Evolutionary conservation across 2,888 invertebrate species (phyloP).

Genomic region (Melikaiella ostensackeni): DNA sequence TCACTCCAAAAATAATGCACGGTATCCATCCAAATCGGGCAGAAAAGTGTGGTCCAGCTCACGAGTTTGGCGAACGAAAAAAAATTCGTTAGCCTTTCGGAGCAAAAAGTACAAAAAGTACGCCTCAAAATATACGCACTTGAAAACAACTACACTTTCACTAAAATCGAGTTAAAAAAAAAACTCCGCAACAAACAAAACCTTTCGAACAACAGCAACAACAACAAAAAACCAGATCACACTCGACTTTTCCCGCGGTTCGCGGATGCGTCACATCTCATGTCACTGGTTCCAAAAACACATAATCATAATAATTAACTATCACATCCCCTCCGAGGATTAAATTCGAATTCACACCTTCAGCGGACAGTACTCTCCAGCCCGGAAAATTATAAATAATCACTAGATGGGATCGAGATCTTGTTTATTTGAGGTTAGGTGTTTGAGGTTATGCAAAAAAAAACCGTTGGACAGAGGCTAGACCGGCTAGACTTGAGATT

Average conservation of each 20-base stretch:
- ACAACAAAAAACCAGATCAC: conserved; percentile 23
- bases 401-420: not conserved
- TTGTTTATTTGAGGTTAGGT: conserved; percentile 29
- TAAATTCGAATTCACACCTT: not conserved
- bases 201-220: not conserved
- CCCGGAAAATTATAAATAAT: not conserved
- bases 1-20: conserved; percentile 77
- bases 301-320: conserved; percentile 14
- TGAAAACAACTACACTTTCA: conserved; percentile 11
- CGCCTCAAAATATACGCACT: not conserved
- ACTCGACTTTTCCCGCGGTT: conserved; percentile 31
- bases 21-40: conserved; percentile 76
- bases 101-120: conserved; percentile 1
- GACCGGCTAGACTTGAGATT: not conserved
- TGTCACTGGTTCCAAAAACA: conserved; percentile 30
- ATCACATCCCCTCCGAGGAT: conserved; percentile 18
- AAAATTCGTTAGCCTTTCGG: conserved; percentile 36
- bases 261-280: conserved; percentile 33
- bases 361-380: not conserved
- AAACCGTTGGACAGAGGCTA: conserved; percentile 36
- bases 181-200: conserved; percentile 5
- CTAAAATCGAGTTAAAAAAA: not conserved
- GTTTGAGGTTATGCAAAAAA: not conserved
- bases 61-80: conserved; percentile 32
- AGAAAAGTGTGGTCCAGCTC: conserved; percentile 53